phyloP scores from a whole-genome alignment of 2,797 vertebrate species.

The Diplodus sargus region DNA sequence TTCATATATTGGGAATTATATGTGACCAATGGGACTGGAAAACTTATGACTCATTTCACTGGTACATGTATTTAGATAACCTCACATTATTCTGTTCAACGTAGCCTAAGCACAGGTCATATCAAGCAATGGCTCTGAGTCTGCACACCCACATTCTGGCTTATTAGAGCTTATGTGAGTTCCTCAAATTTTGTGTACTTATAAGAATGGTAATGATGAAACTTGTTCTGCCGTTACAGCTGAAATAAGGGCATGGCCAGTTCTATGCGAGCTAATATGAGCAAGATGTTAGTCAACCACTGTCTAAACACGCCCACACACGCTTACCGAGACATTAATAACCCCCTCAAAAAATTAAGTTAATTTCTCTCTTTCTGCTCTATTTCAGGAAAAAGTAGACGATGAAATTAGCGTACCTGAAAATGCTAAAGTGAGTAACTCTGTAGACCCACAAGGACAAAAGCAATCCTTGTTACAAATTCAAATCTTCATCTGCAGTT shows the following conservation, averaged over 20 bases:
- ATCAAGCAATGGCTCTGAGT: background rate
- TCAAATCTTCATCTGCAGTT: background rate
- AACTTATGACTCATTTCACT: too few species aligned
- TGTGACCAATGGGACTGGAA: too few species aligned
- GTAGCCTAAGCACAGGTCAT: background rate
- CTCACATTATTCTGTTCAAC: background rate
- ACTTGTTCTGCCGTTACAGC: too few species aligned
- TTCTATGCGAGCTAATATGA: background rate
- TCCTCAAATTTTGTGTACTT: background rate
- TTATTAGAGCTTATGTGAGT: background rate
- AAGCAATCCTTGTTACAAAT: background rate
- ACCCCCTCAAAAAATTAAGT: background rate
- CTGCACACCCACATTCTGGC: background rate
- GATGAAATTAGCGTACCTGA: background rate
- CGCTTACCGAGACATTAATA: background rate
- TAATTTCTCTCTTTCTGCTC: background rate
- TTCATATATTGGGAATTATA: too few species aligned
- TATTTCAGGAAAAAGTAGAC: slow-evolving; percentile 53
- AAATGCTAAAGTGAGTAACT: slow-evolving; percentile 65
- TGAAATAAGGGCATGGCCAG: too few species aligned
- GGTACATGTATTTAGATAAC: background rate
- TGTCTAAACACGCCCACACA: background rate
- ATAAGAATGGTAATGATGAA: too few species aligned
- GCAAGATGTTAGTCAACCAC: too few species aligned
- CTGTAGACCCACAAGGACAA: background rate